A percentile compares a stretch with the other conserved stretches of the same genome.
These are phyloP conservation scores for Heterodera filipjevi DNA, from an alignment of 2,888 invertebrate species.

Conservation along the genomic window DNA sequence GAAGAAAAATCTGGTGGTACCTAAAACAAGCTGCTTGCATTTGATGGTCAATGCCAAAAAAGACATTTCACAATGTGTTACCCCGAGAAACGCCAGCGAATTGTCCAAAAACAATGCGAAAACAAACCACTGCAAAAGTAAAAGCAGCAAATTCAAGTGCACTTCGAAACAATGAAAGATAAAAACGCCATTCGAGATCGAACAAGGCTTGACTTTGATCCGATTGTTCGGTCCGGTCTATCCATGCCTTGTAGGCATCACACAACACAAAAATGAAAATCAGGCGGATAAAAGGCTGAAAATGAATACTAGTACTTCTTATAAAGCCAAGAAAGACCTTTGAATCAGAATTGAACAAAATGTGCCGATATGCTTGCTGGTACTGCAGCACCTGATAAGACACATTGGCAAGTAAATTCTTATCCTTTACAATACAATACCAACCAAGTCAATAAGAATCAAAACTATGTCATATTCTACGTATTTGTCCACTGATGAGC, in stretches of 20 bases:
- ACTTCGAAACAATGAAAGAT: conserved; percentile 48
- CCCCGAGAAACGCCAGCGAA: background rate
- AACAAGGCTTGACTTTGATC: conserved; percentile 47
- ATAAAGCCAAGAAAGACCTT: conserved; percentile 70
- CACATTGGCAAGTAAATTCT: too few relatives aligned
- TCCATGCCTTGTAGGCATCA: conserved; percentile 75
- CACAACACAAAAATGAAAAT: conserved; percentile 78
- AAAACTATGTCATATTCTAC: conserved; percentile 88
- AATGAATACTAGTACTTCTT: background rate
- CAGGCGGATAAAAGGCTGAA: conserved; percentile 66
- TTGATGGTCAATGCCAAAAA: too few relatives aligned
- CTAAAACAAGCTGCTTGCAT: too few relatives aligned
- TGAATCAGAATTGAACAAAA: conserved; percentile 80
- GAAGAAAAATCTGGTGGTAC: background rate
- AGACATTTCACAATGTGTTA: background rate
- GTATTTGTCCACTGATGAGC: conserved; percentile 81
- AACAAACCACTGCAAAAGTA: conserved; percentile 2
- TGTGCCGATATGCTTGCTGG: conserved; percentile 81
- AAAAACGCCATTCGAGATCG: conserved; percentile 66
- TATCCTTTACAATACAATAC: too few relatives aligned
- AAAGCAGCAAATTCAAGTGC: conserved; percentile 31
- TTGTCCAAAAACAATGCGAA: background rate
- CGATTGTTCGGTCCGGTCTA: conserved; percentile 63
- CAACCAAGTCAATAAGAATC: conserved; percentile 78
- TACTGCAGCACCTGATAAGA: conserved; percentile 75